Base-by-base conservation (phyloP, 2,113 vertebrate genomes). In the Aspidoscelis tigris region DNA sequence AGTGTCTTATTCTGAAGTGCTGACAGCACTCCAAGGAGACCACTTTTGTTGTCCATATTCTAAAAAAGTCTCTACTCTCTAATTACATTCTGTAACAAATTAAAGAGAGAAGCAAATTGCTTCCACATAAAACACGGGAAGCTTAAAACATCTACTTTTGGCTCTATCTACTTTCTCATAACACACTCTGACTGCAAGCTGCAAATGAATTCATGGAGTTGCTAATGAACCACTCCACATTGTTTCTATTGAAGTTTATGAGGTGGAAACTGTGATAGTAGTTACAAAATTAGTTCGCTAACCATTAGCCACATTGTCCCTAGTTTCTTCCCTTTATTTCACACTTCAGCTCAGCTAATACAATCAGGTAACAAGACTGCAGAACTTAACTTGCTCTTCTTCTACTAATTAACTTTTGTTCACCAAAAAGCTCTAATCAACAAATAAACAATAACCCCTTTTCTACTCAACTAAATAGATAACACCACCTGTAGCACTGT, bases 381-480 rank as follows among this genome's bases (percentile, higher is more conserved):
- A 91, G 82, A 90, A 81, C 65, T 72, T 90, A 76, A 39, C 86
- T 89, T 89, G 65, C 82, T 86, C 69, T 82, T n/a, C 75, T 78
- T 88, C 89, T 86, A 77, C 7, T 88, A 90, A 91, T 74, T 92
- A 89, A 82, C 84, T 86, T 81, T 1, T 68, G 89, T 87, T 92
- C 87, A 91, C 92, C 91, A 89, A 22, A 61, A 81, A 84, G 84
- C 33, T 86, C 78, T 69, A 76, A 83, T 1, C 0, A 79, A 81
- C 86, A 91, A 91, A 91, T 92, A 91, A 91, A 82, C 65, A 93
- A 92, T 88, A 89, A 71, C 90, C 85, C 90, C 90, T 58, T 2
- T 55, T 50, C 47, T 92, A 91, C 89, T 89, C 93, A 94, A 86
- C 89, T 0, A 0, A 53, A 78, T 83, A 84, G 91, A 89, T 65